Conservation (phyloP, 2,113 vertebrate species). For the Thinocorus orbignyianus region DNA sequence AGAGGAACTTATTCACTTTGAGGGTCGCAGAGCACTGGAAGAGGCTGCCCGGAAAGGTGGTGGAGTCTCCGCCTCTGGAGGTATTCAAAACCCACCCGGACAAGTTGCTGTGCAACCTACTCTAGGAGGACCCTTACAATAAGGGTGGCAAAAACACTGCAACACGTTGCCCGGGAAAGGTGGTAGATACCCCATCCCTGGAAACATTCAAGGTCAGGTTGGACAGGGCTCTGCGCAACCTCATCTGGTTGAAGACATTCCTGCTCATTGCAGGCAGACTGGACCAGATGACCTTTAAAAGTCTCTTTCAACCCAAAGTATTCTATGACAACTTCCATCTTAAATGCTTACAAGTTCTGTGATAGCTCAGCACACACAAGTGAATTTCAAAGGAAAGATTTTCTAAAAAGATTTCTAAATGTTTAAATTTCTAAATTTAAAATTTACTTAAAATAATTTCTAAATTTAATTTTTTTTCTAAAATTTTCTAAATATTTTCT, state of each 20-base stretch:
- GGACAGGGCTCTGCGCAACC: not conserved
- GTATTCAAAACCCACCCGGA: too few relatives aligned
- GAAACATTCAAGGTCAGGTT: not conserved
- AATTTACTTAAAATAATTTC: too few relatives aligned
- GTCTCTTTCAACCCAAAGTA: not conserved
- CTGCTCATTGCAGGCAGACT: not conserved
- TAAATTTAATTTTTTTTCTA: too few relatives aligned
- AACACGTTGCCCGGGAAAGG: not conserved
- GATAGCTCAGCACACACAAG: not conserved
- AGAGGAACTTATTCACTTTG: too few relatives aligned
- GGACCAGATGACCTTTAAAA: not conserved
- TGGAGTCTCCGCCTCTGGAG: too few relatives aligned
- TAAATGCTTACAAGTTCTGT: not conserved
- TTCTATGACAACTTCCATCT: not conserved
- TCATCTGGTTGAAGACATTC: not conserved
- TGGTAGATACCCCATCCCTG: not conserved
- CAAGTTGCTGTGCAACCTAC: too few relatives aligned
- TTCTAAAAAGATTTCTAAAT: too few relatives aligned
- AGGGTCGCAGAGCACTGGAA: too few relatives aligned
- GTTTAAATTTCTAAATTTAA: too few relatives aligned
- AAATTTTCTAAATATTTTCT: not conserved
- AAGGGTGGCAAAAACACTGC: not conserved
- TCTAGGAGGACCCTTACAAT: too few relatives aligned
- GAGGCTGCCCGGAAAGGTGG: too few relatives aligned
- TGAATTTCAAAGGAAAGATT: not conserved